These are phyloP conservation scores for human (Homo sapiens) DNA, from an alignment of 2,113 vertebrate species.

Conservation along the genomic window DNA sequence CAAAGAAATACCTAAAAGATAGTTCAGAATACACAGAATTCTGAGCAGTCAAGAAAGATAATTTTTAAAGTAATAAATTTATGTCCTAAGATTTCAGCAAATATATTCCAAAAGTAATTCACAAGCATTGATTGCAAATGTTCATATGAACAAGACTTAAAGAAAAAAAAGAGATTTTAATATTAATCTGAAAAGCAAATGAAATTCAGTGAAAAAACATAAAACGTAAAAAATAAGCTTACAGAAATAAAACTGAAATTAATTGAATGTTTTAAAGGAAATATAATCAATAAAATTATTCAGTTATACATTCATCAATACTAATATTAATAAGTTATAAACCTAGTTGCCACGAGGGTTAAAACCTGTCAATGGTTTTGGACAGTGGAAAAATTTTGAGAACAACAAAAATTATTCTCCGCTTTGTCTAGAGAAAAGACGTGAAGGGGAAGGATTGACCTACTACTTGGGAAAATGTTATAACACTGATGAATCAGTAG, in stretches of 20 bases:
- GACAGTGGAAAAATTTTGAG: background rate
- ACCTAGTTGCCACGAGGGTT: fast-evolving
- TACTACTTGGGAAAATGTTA: background rate
- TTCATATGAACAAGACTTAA: background rate
- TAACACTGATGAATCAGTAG: background rate
- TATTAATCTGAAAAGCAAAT: background rate
- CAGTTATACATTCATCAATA: background rate
- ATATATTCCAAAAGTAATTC: background rate
- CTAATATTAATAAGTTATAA: background rate
- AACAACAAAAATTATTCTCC: background rate
- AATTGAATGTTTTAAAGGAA: background rate
- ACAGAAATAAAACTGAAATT: background rate
- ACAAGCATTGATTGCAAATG: background rate
- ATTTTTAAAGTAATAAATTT: background rate
- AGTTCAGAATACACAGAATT: background rate
- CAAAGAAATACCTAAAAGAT: background rate
- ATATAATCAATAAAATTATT: background rate
- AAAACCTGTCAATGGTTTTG: background rate
- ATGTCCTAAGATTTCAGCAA: background rate
- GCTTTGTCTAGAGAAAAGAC: background rate
- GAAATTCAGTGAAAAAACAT: background rate
- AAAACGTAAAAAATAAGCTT: background rate
- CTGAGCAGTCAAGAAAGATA: background rate
- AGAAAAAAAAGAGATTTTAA: background rate
- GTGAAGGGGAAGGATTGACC: background rate